Evolutionary conservation across 2,888 invertebrate species (phyloP).

Genomic region (Alloplasta piceator): DNA sequence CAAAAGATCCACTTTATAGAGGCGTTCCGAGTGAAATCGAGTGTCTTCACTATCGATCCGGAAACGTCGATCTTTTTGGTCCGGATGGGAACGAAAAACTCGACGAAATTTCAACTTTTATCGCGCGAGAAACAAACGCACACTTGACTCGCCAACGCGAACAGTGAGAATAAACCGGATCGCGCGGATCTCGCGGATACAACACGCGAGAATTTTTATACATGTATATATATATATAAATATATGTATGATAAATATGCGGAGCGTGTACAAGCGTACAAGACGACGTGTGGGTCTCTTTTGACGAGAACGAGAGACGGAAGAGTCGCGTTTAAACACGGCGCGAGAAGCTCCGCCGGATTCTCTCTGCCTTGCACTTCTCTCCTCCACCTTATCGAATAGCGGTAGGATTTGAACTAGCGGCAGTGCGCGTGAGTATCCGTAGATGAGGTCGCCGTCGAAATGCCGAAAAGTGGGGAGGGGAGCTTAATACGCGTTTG

Average conservation of each 20-base stretch:
- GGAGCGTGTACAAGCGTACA: too few species aligned
- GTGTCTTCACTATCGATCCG: not conserved
- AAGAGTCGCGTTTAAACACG: conserved; percentile 5
- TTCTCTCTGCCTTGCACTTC: conserved; percentile 34
- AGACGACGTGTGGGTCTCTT: too few species aligned
- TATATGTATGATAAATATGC: too few species aligned
- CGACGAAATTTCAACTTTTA: not conserved
- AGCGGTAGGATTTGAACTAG: conserved; percentile 80
- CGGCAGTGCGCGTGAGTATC: conserved; percentile 78
- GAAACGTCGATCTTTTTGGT: not conserved
- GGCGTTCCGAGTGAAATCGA: too few species aligned
- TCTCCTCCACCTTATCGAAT: conserved; percentile 58
- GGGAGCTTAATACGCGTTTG: too few species aligned
- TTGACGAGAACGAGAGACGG: conserved; percentile 17
- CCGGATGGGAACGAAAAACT: too few species aligned
- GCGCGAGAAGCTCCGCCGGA: conserved; percentile 19
- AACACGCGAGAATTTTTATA: too few species aligned
- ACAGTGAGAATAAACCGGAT: conserved; percentile 2
- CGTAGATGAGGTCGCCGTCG: conserved; percentile 78
- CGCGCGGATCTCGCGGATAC: not conserved
- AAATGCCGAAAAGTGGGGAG: conserved; percentile 71
- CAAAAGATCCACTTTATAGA: not conserved
- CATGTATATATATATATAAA: too few species aligned
- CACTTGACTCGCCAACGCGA: conserved; percentile 3
- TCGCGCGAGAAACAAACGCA: not conserved